These are phyloP conservation scores for Zaprionus bogoriensis DNA, from an alignment of 2,888 invertebrate genomes.

Conservation along the genomic window DNA sequence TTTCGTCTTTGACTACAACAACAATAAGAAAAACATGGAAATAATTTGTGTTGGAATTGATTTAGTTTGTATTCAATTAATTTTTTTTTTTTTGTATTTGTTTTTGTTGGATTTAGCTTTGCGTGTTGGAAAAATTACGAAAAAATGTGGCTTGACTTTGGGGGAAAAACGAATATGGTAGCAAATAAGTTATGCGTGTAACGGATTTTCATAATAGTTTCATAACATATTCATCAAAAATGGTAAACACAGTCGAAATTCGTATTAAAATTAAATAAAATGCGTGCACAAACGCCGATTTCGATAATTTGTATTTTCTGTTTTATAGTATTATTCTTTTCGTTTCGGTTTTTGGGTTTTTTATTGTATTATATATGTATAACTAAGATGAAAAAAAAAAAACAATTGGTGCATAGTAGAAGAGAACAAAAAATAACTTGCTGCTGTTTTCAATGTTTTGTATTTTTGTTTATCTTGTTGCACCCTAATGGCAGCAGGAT, in stretches of 20 bases:
- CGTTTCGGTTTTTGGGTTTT: constrained; percentile 13
- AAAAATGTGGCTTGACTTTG: constrained; percentile 42
- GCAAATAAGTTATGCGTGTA: constrained; percentile 46
- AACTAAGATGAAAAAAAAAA: constrained; percentile 45
- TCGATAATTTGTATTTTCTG: constrained; percentile 31
- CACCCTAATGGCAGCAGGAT: constrained; percentile 63
- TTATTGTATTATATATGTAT: constrained; percentile 14
- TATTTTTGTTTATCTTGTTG: constrained; percentile 18
- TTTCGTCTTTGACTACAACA: constrained; percentile 59
- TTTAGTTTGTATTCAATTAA: too few species aligned
- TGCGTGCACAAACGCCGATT: constrained; percentile 82
- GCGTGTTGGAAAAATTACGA: constrained; percentile 37
- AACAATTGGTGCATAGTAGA: constrained; percentile 52
- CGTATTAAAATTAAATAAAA: constrained; percentile 67
- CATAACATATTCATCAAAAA: constrained; percentile 34
- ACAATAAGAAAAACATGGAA: constrained; percentile 71
- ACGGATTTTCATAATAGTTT: constrained; percentile 50
- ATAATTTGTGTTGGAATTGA: constrained; percentile 29
- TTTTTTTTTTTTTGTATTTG: too few species aligned
- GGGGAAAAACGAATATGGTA: constrained; percentile 34
- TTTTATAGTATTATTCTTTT: constrained; percentile 8
- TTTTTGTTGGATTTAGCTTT: constrained; percentile 16
- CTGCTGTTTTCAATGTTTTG: constrained; percentile 7
- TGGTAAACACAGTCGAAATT: constrained; percentile 50
- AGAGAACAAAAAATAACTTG: constrained; percentile 46